These are phyloP conservation scores for Cremastinae sp. DNA, from an alignment of 2,888 invertebrate genomes.

Conservation along the genomic window DNA sequence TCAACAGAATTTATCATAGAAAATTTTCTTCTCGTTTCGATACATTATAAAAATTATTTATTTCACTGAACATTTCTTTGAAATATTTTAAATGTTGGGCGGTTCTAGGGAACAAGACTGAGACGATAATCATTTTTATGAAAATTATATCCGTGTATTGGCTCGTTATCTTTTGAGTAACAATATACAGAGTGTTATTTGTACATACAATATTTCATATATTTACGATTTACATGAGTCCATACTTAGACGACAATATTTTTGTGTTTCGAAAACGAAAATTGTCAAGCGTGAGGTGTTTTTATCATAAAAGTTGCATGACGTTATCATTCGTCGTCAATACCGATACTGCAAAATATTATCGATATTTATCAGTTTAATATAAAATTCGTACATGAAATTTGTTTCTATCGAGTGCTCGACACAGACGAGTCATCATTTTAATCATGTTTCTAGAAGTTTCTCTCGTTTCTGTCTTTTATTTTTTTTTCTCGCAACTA, in stretches of 20 bases:
- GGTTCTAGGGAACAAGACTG: too few relatives aligned
- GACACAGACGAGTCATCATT: constrained; percentile 29
- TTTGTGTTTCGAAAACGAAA: constrained; percentile 27
- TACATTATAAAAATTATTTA: too few relatives aligned
- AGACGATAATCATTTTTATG: constrained; percentile 20
- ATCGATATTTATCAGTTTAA: constrained; percentile 21
- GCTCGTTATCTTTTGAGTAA: constrained; percentile 39
- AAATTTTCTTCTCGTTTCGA: too few relatives aligned
- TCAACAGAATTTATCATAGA: too few relatives aligned
- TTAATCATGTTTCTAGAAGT: constrained; percentile 14
- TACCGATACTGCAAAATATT: constrained; percentile 33
- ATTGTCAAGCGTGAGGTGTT: constrained; percentile 24
- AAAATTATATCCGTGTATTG: constrained; percentile 60
- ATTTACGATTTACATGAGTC: constrained; percentile 48
- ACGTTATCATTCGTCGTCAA: constrained; percentile 17
- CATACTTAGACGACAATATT: constrained; percentile 50
- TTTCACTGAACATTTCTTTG: too few relatives aligned
- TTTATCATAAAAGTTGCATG: constrained; percentile 17
- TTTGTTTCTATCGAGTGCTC: constrained; percentile 21
- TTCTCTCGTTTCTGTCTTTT: constrained; percentile 3
- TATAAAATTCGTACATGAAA: constrained; percentile 22
- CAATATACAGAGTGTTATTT: constrained; percentile 35
- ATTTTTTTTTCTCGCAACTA: constrained; percentile 14
- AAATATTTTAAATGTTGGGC: too few relatives aligned
- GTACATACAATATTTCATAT: constrained; percentile 43